Percentiles rank a stretch among this genome's conserved stretches.
These are phyloP conservation scores for Muscidifurax raptorellus DNA, from an alignment of 1,140 invertebrate species.

Conservation along the genomic window DNA sequence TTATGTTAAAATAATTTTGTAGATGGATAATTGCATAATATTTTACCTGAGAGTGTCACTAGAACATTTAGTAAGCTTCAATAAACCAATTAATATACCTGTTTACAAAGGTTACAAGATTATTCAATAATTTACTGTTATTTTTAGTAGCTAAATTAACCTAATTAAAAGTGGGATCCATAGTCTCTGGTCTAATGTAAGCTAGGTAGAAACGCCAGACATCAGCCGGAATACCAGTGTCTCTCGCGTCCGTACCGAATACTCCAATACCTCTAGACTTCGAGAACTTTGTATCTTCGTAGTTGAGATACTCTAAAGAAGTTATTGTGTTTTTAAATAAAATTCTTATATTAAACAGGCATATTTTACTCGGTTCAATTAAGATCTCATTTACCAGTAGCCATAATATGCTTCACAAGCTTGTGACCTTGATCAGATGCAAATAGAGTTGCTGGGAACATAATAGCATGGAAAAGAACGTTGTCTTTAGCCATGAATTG, in stretches of 20 bases:
- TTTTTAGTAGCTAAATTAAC: constrained; percentile 93
- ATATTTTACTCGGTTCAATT: not conserved
- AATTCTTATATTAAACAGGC: not conserved
- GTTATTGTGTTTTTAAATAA: not conserved
- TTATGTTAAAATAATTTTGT: not conserved
- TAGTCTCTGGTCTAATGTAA: constrained; percentile 94
- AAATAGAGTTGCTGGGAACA: constrained; percentile 95
- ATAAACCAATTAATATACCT: constrained; percentile 96
- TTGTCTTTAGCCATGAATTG: constrained; percentile 99
- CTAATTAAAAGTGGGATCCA: constrained; percentile 97
- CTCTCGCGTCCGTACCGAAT: constrained; percentile 95
- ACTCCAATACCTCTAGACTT: constrained; percentile 98
- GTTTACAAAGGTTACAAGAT: constrained; percentile 98
- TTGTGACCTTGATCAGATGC: constrained; percentile 89
- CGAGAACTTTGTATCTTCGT: constrained; percentile 99
- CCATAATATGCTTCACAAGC: constrained; percentile 92
- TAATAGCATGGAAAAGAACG: constrained; percentile 98
- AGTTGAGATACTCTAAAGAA: constrained; percentile 96
- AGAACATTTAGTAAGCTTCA: constrained; percentile 95
- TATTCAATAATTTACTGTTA: constrained; percentile 97
- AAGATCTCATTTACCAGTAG: constrained; percentile 82
- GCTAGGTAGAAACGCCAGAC: constrained; percentile 98
- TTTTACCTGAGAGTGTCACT: constrained; percentile 85
- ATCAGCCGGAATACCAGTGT: constrained; percentile 94
- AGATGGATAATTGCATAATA: not conserved